Conservation (phyloP, 2,888 invertebrate species). For the Allolobophora icterica region DNA sequence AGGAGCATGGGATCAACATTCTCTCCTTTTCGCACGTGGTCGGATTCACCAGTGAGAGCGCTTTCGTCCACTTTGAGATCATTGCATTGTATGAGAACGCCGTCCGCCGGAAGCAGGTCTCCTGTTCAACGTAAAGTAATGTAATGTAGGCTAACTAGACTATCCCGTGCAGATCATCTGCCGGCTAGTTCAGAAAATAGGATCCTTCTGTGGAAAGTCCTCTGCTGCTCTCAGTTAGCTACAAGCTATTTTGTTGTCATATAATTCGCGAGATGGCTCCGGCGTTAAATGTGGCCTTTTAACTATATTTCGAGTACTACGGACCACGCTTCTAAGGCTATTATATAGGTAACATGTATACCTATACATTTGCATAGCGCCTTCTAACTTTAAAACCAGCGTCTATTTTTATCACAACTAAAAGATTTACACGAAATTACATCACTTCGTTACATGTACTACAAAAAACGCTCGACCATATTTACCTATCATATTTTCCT, state of each 20-base stretch:
- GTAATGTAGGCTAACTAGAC: background rate
- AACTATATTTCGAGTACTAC: background rate
- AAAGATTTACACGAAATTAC: background rate
- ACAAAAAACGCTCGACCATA: background rate
- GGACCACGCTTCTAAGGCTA: background rate
- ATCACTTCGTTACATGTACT: background rate
- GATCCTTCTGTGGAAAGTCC: too few species aligned
- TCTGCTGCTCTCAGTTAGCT: background rate
- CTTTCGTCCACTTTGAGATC: constrained; percentile 99
- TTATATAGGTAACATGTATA: background rate
- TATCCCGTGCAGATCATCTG: too few species aligned
- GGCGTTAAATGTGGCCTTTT: background rate
- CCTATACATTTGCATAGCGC: background rate
- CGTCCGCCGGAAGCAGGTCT: constrained; percentile 97
- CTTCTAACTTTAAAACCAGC: background rate
- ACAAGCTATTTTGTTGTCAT: background rate
- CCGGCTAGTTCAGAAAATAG: too few species aligned
- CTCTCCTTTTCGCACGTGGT: constrained; percentile 97
- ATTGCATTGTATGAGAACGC: constrained; percentile 94
- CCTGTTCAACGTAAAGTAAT: constrained; percentile 70
- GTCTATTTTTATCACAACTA: background rate
- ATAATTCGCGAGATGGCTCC: background rate
- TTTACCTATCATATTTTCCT: background rate
- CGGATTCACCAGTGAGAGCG: constrained; percentile 97
- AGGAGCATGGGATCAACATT: constrained; percentile 93